These are phyloP conservation scores for Chamaea fasciata DNA, from an alignment of 2,113 vertebrate genomes.

Conservation along the genomic window DNA sequence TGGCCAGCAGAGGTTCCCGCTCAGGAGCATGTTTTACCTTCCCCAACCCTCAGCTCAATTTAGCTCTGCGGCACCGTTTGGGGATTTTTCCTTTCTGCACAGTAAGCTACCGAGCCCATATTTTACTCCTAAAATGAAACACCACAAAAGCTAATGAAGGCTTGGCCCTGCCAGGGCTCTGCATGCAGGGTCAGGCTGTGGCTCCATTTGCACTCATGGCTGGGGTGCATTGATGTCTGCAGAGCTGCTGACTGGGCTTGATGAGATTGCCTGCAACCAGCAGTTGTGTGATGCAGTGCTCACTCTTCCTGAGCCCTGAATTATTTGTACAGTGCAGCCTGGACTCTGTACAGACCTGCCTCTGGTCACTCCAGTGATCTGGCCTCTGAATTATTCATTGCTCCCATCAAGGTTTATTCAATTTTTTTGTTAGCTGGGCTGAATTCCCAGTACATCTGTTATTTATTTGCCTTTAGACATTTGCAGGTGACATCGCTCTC, in stretches of 20 bases:
- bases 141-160: not conserved
- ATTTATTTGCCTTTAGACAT: not conserved
- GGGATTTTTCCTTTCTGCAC: not conserved
- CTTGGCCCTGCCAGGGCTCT: not conserved
- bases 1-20: not conserved
- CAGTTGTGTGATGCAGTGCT: not conserved
- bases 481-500: not conserved
- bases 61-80: not conserved
- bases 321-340: not conserved
- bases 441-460: not conserved
- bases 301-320: not conserved
- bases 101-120: not conserved
- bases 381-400: slow-evolving; percentile 15
- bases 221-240: not conserved
- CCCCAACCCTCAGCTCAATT: not conserved
- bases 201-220: not conserved
- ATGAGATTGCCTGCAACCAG: not conserved
- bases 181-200: not conserved
- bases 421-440: not conserved
- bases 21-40: not conserved
- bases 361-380: not conserved
- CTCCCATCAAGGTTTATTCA: not conserved
- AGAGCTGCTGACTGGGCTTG: slow-evolving; percentile 24
- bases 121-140: not conserved
- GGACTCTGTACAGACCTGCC: not conserved